Evolutionary conservation across 1,140 invertebrate species (phyloP).

Genomic region (Octopus sinensis): DNA sequence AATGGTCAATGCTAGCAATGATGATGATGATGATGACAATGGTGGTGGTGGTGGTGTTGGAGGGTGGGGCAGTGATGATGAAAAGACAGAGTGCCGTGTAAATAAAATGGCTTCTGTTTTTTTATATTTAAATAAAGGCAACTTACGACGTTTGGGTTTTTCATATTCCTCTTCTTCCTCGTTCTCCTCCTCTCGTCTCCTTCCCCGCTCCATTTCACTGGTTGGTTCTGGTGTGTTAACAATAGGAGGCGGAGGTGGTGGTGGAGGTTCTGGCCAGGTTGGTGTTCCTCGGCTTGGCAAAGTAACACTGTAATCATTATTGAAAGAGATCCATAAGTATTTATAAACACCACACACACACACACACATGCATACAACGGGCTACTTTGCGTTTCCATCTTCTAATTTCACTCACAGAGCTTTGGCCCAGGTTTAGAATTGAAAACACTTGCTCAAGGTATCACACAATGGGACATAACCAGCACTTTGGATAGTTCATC

Average conservation of each 20-base stretch:
- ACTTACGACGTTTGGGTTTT: slow-evolving; percentile 25
- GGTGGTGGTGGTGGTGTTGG: slow-evolving; percentile 1
- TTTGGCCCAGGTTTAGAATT: no score
- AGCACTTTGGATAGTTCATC: no score
- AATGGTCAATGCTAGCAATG: no score
- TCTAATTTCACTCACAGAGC: no score
- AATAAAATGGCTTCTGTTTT: no score
- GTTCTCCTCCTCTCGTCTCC: slow-evolving; percentile 36
- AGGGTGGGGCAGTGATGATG: neutral
- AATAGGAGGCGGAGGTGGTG: neutral
- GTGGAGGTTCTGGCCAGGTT: neutral
- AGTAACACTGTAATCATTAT: no score
- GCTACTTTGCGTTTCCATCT: slow-evolving; percentile 32
- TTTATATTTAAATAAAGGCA: neutral
- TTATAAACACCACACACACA: no score
- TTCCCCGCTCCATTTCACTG: slow-evolving; percentile 61
- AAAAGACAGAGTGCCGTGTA: slow-evolving; percentile 3
- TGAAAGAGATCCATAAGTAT: no score
- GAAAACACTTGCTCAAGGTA: no score
- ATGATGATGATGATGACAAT: neutral
- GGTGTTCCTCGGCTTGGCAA: neutral
- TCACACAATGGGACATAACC: no score
- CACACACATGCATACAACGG: neutral
- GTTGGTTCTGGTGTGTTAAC: slow-evolving; percentile 18
- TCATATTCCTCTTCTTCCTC: slow-evolving; percentile 43